Evolutionary conservation across 2,113 vertebrate genomes (phyloP).

Genomic region (Hippopotamus amphibius): DNA sequence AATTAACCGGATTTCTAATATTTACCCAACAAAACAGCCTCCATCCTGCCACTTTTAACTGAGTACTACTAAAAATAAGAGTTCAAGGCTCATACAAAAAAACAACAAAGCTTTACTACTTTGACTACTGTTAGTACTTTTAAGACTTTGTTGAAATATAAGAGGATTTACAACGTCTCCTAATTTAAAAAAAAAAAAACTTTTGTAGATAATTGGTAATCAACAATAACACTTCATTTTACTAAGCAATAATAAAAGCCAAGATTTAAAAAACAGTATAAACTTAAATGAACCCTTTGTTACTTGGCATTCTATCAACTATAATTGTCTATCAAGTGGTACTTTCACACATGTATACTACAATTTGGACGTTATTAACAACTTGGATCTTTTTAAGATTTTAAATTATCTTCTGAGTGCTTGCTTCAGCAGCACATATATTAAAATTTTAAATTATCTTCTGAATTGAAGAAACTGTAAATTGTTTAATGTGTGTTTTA

Average conservation of each 20-base stretch:
- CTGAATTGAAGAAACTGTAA: conserved; percentile 6
- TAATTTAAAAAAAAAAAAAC: background rate
- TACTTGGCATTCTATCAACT: conserved; percentile 22
- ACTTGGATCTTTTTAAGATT: background rate
- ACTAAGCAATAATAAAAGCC: conserved; percentile 19
- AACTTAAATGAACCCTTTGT: conserved; percentile 32
- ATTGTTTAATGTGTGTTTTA: background rate
- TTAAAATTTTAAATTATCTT: background rate
- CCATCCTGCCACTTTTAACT: conserved; percentile 36
- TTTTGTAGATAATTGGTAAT: background rate
- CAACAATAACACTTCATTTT: conserved; percentile 38
- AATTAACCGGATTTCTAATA: conserved; percentile 41
- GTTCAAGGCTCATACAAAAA: background rate
- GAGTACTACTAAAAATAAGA: conserved; percentile 46
- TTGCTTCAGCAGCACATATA: too few species aligned
- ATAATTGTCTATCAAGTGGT: background rate
- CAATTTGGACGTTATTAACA: background rate
- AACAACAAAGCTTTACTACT: background rate
- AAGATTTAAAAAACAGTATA: conserved; percentile 25
- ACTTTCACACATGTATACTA: background rate
- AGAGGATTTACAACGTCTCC: background rate
- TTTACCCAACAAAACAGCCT: conserved; percentile 15
- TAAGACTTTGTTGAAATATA: conserved; percentile 42
- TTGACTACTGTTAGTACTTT: conserved; percentile 18
- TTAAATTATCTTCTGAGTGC: background rate